Conservation (phyloP, 2,888 invertebrate species). For the Creontiades dilutus region DNA sequence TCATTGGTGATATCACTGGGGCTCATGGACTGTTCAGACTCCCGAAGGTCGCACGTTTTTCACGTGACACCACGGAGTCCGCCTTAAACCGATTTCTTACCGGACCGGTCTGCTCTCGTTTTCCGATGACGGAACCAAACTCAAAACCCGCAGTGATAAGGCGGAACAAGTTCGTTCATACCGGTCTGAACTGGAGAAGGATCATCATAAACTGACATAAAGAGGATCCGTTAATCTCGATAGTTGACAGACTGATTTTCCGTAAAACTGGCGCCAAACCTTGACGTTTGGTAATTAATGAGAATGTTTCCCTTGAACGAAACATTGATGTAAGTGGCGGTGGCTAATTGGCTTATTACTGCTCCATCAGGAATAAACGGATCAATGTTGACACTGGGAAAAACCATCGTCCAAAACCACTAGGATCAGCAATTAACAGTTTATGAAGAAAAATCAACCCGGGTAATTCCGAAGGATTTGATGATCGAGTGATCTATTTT, state of each 20-base stretch:
- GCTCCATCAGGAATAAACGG: too few species aligned
- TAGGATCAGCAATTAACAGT: too few species aligned
- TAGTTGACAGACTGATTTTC: background rate
- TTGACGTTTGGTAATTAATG: background rate
- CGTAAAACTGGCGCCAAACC: background rate
- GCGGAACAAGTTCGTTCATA: background rate
- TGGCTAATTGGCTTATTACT: background rate
- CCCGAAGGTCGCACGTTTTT: conserved; percentile 23
- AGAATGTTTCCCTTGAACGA: background rate
- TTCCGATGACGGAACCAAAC: background rate
- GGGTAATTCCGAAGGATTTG: too few species aligned
- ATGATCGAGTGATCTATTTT: too few species aligned
- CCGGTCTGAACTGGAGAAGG: conserved; percentile 20
- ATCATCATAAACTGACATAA: background rate
- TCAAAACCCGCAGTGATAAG: background rate
- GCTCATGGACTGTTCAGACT: background rate
- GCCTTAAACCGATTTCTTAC: background rate
- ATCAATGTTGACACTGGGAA: too few species aligned
- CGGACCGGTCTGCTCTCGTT: background rate
- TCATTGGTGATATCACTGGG: background rate
- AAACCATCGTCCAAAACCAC: too few species aligned
- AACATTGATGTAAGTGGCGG: background rate
- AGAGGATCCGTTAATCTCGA: background rate
- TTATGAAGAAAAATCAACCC: too few species aligned
- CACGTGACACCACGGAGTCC: background rate